Conservation (phyloP, 2,113 vertebrate genomes). For the Stictonetta naevosa region DNA sequence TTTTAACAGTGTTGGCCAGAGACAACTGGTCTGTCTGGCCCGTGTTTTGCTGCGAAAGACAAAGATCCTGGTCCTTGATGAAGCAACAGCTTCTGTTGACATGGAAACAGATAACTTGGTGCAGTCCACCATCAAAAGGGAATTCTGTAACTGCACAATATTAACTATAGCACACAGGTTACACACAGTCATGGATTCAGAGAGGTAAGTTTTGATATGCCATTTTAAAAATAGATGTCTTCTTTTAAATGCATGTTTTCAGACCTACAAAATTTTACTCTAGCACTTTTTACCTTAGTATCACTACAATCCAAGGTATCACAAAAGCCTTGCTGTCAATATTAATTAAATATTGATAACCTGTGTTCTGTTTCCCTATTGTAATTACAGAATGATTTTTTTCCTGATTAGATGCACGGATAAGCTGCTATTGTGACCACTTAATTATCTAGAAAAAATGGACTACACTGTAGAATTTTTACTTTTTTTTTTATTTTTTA, state of each 20-base stretch:
- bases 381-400: not conserved
- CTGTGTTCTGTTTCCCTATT: not conserved
- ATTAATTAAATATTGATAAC: not conserved
- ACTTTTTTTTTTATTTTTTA: not conserved
- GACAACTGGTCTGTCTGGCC: slow-evolving; percentile 74
- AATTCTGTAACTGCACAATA: slow-evolving; percentile 70
- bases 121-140: slow-evolving; percentile 64
- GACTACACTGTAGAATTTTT: not conserved
- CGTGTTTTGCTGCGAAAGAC: slow-evolving; percentile 66
- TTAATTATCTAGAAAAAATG: not conserved
- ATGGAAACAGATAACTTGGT: slow-evolving; percentile 67
- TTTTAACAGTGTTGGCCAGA: slow-evolving; percentile 66
- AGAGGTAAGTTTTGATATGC: slow-evolving; percentile 49
- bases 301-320: not conserved
- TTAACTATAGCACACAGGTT: slow-evolving; percentile 70
- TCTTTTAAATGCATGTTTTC: not conserved
- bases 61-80: slow-evolving; percentile 75
- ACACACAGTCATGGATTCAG: slow-evolving; percentile 64
- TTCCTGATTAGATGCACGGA: not conserved
- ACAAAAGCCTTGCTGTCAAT: not conserved
- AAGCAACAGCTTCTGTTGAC: slow-evolving; percentile 67
- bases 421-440: not conserved
- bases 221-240: not conserved
- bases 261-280: not conserved
- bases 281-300: not conserved